A percentile compares a stretch with the other conserved stretches of the same genome.
Evolutionary conservation across 2,797 vertebrate species (phyloP).

Genomic region (Acridotheres tristis): DNA sequence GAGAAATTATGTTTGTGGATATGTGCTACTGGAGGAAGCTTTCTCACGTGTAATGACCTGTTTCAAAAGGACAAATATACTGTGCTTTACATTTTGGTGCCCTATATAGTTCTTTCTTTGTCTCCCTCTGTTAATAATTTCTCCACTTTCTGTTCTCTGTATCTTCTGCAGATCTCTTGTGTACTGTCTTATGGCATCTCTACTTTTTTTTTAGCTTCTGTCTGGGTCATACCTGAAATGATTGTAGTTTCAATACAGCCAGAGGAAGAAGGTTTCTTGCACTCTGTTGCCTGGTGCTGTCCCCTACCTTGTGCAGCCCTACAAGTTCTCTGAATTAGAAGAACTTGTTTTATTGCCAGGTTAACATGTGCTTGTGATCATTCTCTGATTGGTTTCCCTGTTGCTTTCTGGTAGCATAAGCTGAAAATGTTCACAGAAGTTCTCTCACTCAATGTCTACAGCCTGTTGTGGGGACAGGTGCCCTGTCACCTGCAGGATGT

Average conservation of each 20-base stretch:
- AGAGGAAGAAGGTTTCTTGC: not conserved
- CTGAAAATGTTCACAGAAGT: fast-evolving
- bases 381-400: not conserved
- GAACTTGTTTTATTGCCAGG: not conserved
- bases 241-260: not conserved
- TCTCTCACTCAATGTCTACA: not conserved
- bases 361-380: not conserved
- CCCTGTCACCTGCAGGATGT: not conserved
- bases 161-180: not conserved
- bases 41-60: not conserved
- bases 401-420: not conserved
- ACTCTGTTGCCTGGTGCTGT: not conserved
- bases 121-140: not conserved
- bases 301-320: not conserved
- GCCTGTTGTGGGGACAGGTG: fast-evolving
- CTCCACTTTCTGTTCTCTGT: not conserved
- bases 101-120: not conserved
- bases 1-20: not conserved
- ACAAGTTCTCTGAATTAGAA: not conserved
- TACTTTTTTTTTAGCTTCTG: not conserved
- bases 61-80: not conserved
- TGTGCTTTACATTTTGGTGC: not conserved
- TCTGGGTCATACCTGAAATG: fast-evolving
- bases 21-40: not conserved
- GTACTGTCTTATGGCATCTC: not conserved